phyloP scores from a whole-genome alignment of 2,113 vertebrate species.

The Odocoileus hemionus region DNA sequence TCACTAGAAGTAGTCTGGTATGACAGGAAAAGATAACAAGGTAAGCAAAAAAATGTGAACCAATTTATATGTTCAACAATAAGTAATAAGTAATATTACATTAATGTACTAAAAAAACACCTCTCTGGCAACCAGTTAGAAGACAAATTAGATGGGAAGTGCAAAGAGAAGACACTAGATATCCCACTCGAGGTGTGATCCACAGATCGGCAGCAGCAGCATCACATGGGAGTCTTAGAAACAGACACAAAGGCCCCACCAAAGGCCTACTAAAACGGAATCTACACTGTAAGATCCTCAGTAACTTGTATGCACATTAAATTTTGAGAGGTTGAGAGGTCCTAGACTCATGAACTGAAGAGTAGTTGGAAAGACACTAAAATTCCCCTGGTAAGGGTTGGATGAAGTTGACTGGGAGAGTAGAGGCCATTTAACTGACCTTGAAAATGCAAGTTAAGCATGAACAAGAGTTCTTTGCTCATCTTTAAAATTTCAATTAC shows the following conservation, averaged over 20 bases:
- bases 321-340: neutral
- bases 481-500: neutral
- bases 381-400: neutral
- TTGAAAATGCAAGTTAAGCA: neutral
- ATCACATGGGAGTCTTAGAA: neutral
- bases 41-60: neutral
- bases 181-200: neutral
- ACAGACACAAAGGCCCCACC: neutral
- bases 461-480: neutral
- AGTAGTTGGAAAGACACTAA: neutral
- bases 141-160: neutral
- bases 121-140: neutral
- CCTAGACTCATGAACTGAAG: neutral
- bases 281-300: neutral
- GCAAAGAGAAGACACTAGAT: neutral
- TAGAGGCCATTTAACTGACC: neutral
- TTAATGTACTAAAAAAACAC: neutral
- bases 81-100: neutral
- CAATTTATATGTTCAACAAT: neutral
- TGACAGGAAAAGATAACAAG: neutral
- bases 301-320: neutral
- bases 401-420: neutral
- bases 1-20: neutral
- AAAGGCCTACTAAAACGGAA: neutral
- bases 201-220: neutral